phyloP scores from a whole-genome alignment of 2,113 vertebrate species.

The Pontoporia blainvillei region DNA sequence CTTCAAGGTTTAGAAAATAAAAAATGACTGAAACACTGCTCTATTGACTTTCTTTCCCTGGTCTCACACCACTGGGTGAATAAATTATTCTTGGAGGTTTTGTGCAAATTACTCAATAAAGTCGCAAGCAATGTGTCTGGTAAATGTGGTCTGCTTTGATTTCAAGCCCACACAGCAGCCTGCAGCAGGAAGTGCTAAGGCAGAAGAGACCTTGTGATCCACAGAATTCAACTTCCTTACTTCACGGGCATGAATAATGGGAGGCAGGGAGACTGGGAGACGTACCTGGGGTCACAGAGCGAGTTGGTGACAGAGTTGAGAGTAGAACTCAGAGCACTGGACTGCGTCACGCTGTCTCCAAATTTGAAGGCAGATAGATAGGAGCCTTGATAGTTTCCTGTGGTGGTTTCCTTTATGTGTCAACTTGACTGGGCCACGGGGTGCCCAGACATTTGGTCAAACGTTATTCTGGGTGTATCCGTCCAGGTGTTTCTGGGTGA shows the following conservation, averaged over 20 bases:
- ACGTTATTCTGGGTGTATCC: not conserved
- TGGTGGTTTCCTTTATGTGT: not conserved
- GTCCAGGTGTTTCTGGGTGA: not conserved
- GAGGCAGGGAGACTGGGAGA: not conserved
- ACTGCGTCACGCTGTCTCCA: fast-evolving
- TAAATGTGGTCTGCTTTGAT: not conserved
- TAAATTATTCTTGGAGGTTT: slow-evolving; percentile 65
- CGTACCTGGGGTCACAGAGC: not conserved
- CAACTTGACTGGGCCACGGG: not conserved
- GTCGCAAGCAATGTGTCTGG: slow-evolving; percentile 18
- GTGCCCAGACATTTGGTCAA: not conserved
- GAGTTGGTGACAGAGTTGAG: not conserved
- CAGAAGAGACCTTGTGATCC: not conserved
- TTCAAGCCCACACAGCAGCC: not conserved
- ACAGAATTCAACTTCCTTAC: not conserved
- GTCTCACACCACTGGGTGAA: slow-evolving; percentile 33
- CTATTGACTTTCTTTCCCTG: slow-evolving; percentile 49
- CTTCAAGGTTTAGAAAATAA: slow-evolving; percentile 53
- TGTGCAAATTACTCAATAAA: slow-evolving; percentile 63
- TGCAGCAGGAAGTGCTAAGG: not conserved
- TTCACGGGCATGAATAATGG: fast-evolving
- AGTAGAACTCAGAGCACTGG: not conserved
- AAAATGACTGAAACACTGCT: slow-evolving; percentile 56
- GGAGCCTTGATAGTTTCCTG: not conserved
- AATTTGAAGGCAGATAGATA: not conserved